Evolutionary conservation across 2,888 invertebrate genomes (phyloP).

Genomic region (Orthosia incerta): DNA sequence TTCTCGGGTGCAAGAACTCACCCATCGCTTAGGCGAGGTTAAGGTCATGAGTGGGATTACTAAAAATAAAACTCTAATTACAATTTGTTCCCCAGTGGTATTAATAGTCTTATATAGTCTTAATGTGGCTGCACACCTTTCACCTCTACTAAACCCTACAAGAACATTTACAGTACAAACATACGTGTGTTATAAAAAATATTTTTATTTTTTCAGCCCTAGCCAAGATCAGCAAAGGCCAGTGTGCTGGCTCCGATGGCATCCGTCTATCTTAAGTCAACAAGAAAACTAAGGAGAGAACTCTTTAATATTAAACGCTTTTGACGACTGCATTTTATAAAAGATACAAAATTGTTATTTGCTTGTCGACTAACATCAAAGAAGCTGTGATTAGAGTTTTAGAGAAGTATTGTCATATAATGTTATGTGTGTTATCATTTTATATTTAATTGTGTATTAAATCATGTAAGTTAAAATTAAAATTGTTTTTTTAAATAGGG

Average conservation of each 20-base stretch:
- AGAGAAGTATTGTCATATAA: conserved; percentile 28
- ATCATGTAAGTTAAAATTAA: conserved; percentile 37
- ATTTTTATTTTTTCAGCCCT: conserved; percentile 87
- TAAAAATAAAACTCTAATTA: no score
- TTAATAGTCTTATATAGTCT: no score
- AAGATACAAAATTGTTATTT: conserved; percentile 35
- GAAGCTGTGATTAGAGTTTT: conserved; percentile 75
- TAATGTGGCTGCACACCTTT: no score
- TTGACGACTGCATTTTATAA: conserved; percentile 44
- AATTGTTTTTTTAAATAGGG: conserved; percentile 16
- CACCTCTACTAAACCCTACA: no score
- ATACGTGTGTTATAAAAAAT: no score
- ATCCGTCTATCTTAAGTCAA: conserved; percentile 90
- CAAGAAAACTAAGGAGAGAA: not conserved
- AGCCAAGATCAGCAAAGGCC: conserved; percentile 91
- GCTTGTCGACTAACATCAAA: conserved; percentile 71
- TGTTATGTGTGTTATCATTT: conserved; percentile 30
- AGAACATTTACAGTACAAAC: no score
- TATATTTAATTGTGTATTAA: conserved; percentile 42
- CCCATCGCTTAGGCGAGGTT: no score
- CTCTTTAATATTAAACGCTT: conserved; percentile 36
- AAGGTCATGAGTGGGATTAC: no score
- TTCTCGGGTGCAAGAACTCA: no score
- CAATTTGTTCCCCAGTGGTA: no score
- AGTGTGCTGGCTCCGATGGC: conserved; percentile 92